Conservation (phyloP, 2,797 vertebrate species). For the Anabacerthia variegaticeps region DNA sequence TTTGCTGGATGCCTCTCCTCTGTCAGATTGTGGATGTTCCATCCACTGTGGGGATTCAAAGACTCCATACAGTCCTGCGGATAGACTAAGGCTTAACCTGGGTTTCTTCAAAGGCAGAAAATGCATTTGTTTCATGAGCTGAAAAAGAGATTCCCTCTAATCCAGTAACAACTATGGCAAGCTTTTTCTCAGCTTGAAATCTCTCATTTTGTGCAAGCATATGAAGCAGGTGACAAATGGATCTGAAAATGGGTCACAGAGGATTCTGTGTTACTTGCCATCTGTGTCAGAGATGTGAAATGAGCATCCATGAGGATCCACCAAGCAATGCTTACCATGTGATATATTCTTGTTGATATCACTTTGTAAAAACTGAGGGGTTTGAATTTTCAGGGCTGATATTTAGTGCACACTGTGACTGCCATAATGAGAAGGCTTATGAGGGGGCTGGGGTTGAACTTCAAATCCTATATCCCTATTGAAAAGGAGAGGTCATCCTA, state of each 20-base stretch:
- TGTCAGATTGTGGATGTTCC: not conserved
- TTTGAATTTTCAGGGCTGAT: not conserved
- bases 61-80: not conserved
- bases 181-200: not conserved
- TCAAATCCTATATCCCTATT: not conserved
- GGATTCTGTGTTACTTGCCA: not conserved
- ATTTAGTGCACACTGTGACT: not conserved
- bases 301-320: not conserved
- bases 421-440: not conserved
- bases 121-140: slow-evolving; percentile 4
- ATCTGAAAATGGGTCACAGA: slow-evolving; percentile 39
- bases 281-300: not conserved
- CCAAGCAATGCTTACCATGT: not conserved
- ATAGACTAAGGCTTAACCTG: not conserved
- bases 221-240: slow-evolving; percentile 45
- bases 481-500: not conserved
- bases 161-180: slow-evolving; percentile 23
- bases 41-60: accelerated
- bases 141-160: slow-evolving; percentile 56
- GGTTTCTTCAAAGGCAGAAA: slow-evolving; percentile 3
- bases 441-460: not conserved
- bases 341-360: not conserved
- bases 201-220: not conserved
- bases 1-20: not conserved
- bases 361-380: not conserved